Evolutionary conservation across 2,113 vertebrate genomes (phyloP), one percentile per base, ranked within the genome.

Genomic region (Rutilus rutilus): DNA sequence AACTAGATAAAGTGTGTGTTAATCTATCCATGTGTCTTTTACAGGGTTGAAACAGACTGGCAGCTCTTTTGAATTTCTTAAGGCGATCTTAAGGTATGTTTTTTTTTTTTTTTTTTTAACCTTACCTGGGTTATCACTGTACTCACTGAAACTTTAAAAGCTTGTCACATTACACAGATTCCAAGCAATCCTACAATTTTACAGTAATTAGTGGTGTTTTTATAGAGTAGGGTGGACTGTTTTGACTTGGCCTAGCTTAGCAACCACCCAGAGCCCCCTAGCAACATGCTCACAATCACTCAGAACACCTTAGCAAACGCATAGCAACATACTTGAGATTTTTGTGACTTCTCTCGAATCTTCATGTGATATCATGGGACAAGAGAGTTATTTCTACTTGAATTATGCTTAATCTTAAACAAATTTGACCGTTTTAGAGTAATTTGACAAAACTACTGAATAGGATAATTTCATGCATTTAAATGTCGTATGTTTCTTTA

Each of bases 1-100:
- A 42, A 42, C 12, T 47, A 23, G 2, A 76, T 23, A 65, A 54
- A 50, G 17, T 6, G 33, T 65, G 47, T 78, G 19, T 6, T 57
- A 14, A 71, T 25, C 9, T 15, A 82, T 86, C n/a, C 23, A 57
- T 84, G 52, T 65, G 80, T 60, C 87, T 89, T 42, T 89, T 87
- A 67, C 54, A 96, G 95, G 42, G 76, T 15, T 27, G 1, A 0
- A 3, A n/a, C 92, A 89, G 88, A 78, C 17, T 1, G 33, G 42
- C 2, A 85, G 91, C 25, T 94, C 91, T 76, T 92, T 90, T 0
- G 88, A 88, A 0, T 95, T 95, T 91, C 90, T 96, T n/a, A 90
- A 87, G 86, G 90, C 90, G 2, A 91, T 95, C 79, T 27, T 89
- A 52, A 94, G 92, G 92, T 92, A 87, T 85, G 86, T 39, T 65